Evolutionary conservation across 2,888 invertebrate species (phyloP).

Genomic region (Andrena bucephala): DNA sequence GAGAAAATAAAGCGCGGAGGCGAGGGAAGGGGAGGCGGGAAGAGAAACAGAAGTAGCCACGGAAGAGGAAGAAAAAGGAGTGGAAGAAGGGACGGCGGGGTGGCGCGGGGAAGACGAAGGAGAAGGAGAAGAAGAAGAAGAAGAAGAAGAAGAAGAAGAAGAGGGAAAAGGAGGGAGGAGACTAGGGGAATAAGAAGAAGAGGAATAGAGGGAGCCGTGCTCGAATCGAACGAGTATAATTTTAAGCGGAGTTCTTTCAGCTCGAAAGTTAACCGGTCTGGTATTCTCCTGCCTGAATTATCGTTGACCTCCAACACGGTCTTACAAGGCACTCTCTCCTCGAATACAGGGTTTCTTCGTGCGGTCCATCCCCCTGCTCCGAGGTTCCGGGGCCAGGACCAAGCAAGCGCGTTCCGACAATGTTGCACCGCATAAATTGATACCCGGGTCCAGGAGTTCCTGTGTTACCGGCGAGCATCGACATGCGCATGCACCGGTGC

Average conservation of each 20-base stretch:
- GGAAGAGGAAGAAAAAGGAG: constrained; percentile 19
- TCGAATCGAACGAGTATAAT: constrained; percentile 78
- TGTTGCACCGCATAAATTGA: constrained; percentile 83
- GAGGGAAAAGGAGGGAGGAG: not conserved
- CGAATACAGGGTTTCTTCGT: constrained; percentile 65
- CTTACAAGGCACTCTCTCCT: constrained; percentile 78
- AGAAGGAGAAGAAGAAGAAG: too few species aligned
- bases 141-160: not conserved
- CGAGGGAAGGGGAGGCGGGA: not conserved
- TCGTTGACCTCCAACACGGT: constrained; percentile 81
- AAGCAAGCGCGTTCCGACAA: constrained; percentile 75
- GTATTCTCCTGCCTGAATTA: constrained; percentile 80
- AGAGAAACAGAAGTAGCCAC: constrained; percentile 30
- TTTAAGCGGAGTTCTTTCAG: constrained; percentile 76
- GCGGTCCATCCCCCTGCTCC: constrained; percentile 60
- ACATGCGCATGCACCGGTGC: constrained; percentile 66
- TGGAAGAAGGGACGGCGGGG: not conserved
- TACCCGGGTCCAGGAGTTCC: constrained; percentile 77
- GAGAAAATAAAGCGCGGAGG: constrained; percentile 3
- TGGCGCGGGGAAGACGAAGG: not conserved
- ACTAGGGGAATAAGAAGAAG: constrained; percentile 57
- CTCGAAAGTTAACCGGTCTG: constrained; percentile 75
- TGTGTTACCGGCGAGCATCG: constrained; percentile 77
- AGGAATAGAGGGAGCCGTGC: constrained; percentile 67
- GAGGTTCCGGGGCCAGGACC: constrained; percentile 42